Percentiles rank a stretch among this genome's conserved stretches.
These are phyloP conservation scores for Sussaba pulchella DNA, from an alignment of 2,888 invertebrate species.

Conservation along the genomic window DNA sequence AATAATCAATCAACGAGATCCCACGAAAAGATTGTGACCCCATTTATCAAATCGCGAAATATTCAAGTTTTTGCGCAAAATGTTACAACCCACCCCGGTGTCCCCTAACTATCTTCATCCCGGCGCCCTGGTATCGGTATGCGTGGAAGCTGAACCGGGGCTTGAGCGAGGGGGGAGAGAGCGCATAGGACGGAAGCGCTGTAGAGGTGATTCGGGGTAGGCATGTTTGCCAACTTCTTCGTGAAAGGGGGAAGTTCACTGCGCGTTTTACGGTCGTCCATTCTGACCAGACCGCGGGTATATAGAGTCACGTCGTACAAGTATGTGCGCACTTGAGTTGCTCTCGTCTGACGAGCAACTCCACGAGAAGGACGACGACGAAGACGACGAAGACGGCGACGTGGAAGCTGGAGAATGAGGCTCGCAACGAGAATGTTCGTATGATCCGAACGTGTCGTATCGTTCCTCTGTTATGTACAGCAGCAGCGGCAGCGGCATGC, in stretches of 20 bases:
- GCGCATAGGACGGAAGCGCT: slow-evolving; percentile 6
- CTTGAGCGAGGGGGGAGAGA: slow-evolving; percentile 12
- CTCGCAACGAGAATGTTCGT: background rate
- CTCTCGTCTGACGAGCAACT: slow-evolving; percentile 54
- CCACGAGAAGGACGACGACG: slow-evolving; percentile 7
- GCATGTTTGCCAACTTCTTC: slow-evolving; percentile 61
- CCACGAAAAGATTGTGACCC: too few species aligned
- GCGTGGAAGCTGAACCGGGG: background rate
- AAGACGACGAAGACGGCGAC: background rate
- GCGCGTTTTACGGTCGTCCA: slow-evolving; percentile 35
- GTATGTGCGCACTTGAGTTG: slow-evolving; percentile 42
- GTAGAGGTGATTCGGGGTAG: slow-evolving; percentile 37
- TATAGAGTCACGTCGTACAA: slow-evolving; percentile 39
- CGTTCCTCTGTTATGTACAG: slow-evolving; percentile 22
- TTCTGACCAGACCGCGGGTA: slow-evolving; percentile 43
- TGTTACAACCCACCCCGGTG: too few species aligned
- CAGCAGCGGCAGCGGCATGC: slow-evolving; percentile 12
- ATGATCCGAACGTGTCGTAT: slow-evolving; percentile 12
- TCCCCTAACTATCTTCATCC: too few species aligned
- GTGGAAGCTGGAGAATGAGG: slow-evolving; percentile 21
- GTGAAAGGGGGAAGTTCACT: slow-evolving; percentile 28
- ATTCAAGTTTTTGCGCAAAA: too few species aligned
- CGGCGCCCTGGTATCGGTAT: too few species aligned
- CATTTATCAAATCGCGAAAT: too few species aligned
- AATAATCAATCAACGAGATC: too few species aligned